Evolutionary conservation across 2,113 vertebrate species (phyloP).

Genomic region (Nannospalax galili): DNA sequence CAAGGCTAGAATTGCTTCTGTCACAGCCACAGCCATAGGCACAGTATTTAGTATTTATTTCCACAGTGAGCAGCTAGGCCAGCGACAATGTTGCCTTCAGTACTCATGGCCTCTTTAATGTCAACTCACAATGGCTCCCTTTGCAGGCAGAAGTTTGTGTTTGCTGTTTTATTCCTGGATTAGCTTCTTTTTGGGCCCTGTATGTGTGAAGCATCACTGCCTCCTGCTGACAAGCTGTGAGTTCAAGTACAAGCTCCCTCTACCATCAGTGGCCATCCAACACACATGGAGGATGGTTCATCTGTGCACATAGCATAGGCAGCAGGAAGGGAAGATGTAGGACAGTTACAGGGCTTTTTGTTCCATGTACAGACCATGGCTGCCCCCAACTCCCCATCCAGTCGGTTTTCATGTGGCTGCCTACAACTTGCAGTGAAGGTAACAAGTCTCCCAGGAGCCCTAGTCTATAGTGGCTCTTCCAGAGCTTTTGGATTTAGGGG

Average conservation of each 20-base stretch:
- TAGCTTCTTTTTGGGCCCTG: constrained; percentile 1
- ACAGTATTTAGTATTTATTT: neutral
- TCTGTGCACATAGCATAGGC: too few relatives aligned
- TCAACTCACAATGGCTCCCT: neutral
- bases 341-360: neutral
- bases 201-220: neutral
- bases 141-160: neutral
- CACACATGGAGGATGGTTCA: fast-evolving
- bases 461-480: neutral
- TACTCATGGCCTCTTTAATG: neutral
- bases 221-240: neutral
- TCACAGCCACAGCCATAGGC: neutral
- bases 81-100: neutral
- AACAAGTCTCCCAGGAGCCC: neutral
- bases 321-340: neutral
- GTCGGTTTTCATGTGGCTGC: fast-evolving
- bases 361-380: neutral
- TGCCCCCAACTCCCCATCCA: neutral
- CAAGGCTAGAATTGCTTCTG: neutral
- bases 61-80: neutral
- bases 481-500: neutral
- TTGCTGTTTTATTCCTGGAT: neutral
- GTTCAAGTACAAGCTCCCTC: neutral
- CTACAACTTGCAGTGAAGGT: neutral
- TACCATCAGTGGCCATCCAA: neutral